Evolutionary conservation across 2,113 vertebrate species (phyloP).

Genomic region (Tringa solitaria): DNA sequence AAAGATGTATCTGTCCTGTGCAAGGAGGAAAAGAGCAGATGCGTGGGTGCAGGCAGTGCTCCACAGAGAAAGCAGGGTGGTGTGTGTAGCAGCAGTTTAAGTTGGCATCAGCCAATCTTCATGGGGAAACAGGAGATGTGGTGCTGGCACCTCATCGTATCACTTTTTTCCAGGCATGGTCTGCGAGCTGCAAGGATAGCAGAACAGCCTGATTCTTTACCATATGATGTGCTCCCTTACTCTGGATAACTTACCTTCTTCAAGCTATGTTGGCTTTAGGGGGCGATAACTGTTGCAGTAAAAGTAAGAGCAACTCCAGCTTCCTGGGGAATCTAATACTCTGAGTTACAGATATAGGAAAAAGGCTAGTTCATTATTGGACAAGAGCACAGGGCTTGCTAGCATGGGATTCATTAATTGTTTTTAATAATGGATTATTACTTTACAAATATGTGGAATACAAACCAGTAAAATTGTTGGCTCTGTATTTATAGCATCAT

Average conservation of each 20-base stretch:
- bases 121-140: not conserved
- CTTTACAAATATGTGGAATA: not conserved
- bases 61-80: not conserved
- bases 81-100: not conserved
- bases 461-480: not conserved
- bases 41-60: not conserved
- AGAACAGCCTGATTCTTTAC: not conserved
- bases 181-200: not conserved
- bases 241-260: not conserved
- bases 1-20: not conserved
- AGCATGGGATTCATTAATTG: not conserved
- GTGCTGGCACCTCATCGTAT: rapidly evolving
- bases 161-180: not conserved
- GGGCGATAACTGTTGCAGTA: not conserved
- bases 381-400: not conserved
- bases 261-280: not conserved
- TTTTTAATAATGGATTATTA: not conserved
- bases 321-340: not conserved
- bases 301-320: not conserved
- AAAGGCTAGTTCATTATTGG: not conserved
- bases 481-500: not conserved
- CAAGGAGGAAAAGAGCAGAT: not conserved
- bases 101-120: not conserved
- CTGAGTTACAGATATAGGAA: not conserved
- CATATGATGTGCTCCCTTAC: not conserved